phyloP scores from a whole-genome alignment of 2,888 invertebrate genomes.

The Gymnocheta viridis region DNA sequence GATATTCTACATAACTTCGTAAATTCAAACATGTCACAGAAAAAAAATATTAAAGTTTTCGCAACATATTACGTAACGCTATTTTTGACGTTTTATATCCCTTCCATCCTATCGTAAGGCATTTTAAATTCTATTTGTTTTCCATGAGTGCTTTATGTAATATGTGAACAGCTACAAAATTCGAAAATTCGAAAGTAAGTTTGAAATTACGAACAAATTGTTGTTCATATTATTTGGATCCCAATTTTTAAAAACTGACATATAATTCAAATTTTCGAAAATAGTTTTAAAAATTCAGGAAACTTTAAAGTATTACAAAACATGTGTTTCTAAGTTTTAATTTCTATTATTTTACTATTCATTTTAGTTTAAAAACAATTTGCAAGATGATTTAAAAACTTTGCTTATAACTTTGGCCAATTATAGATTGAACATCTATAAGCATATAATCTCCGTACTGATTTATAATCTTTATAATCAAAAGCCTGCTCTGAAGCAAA shows the following conservation, averaged over 20 bases:
- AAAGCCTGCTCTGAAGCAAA: conserved; percentile 50
- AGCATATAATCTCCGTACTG: conserved; percentile 62
- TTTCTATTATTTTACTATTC: not conserved
- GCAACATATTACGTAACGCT: no score
- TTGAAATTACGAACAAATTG: not conserved
- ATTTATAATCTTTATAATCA: conserved; percentile 68
- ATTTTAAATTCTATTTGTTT: no score
- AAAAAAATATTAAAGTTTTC: no score
- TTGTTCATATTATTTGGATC: not conserved
- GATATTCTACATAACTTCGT: no score
- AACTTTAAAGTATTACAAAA: not conserved
- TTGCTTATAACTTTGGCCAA: conserved; percentile 61
- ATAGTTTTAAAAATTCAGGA: not conserved
- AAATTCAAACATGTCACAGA: no score
- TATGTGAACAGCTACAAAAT: no score
- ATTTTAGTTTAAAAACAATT: conserved; percentile 49
- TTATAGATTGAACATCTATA: conserved; percentile 58
- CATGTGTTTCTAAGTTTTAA: not conserved
- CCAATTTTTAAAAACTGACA: not conserved
- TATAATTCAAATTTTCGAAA: not conserved
- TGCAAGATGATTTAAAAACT: conserved; percentile 51
- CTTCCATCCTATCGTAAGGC: no score
- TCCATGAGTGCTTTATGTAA: no score
- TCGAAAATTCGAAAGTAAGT: not conserved
- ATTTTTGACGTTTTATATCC: no score